A percentile compares a stretch with the other conserved stretches of the same genome.
These are phyloP conservation scores for Sporophila hypoxantha DNA, from an alignment of 2,113 vertebrate genomes.

Conservation along the genomic window DNA sequence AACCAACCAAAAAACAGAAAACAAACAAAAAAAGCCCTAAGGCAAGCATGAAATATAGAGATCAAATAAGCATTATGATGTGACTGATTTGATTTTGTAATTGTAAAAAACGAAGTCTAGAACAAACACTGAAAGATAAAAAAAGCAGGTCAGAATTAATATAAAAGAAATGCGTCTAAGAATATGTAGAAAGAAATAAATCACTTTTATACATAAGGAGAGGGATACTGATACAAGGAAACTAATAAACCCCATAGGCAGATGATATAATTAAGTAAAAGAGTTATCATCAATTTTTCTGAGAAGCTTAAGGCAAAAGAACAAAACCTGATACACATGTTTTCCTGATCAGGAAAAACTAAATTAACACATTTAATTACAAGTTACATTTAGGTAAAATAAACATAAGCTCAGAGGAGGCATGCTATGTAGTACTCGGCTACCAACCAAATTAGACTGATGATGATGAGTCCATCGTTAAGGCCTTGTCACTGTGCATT, in stretches of 20 bases:
- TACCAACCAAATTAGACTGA: not conserved
- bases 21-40: not conserved
- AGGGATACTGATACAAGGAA: not conserved
- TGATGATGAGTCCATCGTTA: not conserved
- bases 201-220: not conserved
- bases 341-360: constrained; percentile 13
- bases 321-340: not conserved
- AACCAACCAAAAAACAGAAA: no score
- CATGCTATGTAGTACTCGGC: not conserved
- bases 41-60: not conserved
- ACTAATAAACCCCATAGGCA: not conserved
- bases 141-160: not conserved
- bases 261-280: not conserved
- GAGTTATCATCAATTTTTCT: not conserved
- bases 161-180: not conserved
- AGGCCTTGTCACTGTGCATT: not conserved
- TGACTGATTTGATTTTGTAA: not conserved
- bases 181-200: not conserved
- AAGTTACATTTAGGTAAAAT: constrained; percentile 5
- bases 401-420: not conserved
- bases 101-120: not conserved
- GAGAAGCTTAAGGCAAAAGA: constrained; percentile 4
- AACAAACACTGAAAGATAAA: not conserved
- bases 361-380: not conserved
- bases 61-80: not conserved